Percentiles rank a stretch among this genome's conserved stretches.
phyloP scores from a whole-genome alignment of 2,888 invertebrate genomes.

The Ochropacha duplaris region DNA sequence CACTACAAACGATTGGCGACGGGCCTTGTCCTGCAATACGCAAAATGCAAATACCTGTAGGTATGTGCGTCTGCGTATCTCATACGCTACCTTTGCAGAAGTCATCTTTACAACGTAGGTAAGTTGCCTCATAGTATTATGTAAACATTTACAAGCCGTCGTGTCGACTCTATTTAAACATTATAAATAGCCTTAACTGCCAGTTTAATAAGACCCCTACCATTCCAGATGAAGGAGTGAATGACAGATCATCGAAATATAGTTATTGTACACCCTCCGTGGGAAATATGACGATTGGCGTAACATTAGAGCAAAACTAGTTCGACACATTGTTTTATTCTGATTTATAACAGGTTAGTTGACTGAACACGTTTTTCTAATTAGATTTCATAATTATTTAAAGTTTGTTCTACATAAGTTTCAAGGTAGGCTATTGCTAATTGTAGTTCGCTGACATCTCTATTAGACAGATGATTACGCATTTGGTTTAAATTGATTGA shows the following conservation, averaged over 20 bases:
- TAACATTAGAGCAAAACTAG: slow-evolving; percentile 27
- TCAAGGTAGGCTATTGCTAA: neutral
- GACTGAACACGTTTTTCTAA: slow-evolving; percentile 44
- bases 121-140: slow-evolving; percentile 52
- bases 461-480: neutral
- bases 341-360: slow-evolving; percentile 40
- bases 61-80: neutral
- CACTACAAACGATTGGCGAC: neutral
- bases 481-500: no score
- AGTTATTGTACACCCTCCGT: slow-evolving; percentile 33
- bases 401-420: neutral
- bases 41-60: neutral
- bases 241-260: slow-evolving; percentile 21
- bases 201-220: slow-evolving; percentile 33
- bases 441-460: neutral
- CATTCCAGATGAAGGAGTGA: slow-evolving; percentile 3
- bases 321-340: slow-evolving; percentile 40
- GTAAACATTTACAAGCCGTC: slow-evolving; percentile 59
- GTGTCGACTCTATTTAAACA: slow-evolving; percentile 59
- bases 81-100: slow-evolving; percentile 1
- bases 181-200: slow-evolving; percentile 35
- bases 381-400: slow-evolving; percentile 29
- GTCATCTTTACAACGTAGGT: slow-evolving; percentile 28
- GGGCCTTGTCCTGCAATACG: neutral
- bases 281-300: slow-evolving; percentile 41